These are phyloP conservation scores for Panonychus citri DNA, from an alignment of 1,140 invertebrate species.

Conservation along the genomic window DNA sequence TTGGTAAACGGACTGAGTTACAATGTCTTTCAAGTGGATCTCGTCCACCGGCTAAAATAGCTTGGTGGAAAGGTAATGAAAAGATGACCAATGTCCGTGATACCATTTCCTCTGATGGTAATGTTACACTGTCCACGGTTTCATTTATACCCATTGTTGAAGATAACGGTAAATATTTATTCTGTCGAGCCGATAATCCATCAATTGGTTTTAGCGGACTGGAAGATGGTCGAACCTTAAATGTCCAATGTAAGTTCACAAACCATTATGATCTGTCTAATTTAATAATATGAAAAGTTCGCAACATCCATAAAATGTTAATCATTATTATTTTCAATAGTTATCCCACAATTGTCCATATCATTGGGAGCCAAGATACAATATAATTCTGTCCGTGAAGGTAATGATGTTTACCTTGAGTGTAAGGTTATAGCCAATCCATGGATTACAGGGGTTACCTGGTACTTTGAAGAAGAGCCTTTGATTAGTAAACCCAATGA, in stretches of 20 bases:
- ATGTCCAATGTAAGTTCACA: slow-evolving; percentile 15
- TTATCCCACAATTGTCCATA: slow-evolving; percentile 13
- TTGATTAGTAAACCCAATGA: slow-evolving; percentile 27
- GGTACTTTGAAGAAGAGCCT: slow-evolving; percentile 12
- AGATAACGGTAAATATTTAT: slow-evolving; percentile 55
- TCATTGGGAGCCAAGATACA: slow-evolving; percentile 29
- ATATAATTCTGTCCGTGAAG: slow-evolving; percentile 46
- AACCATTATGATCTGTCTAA: too few relatives aligned
- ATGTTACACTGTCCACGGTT: slow-evolving; percentile 13
- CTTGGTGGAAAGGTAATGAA: slow-evolving; percentile 16
- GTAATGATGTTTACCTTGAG: slow-evolving; percentile 69
- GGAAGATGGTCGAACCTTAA: slow-evolving; percentile 11
- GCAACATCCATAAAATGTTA: slow-evolving; percentile 11
- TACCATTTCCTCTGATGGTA: slow-evolving; percentile 12
- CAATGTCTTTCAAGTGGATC: slow-evolving; percentile 15
- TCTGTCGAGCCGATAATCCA: slow-evolving; percentile 58
- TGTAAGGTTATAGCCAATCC: slow-evolving; percentile 29
- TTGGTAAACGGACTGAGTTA: slow-evolving; percentile 15
- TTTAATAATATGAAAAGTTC: too few relatives aligned
- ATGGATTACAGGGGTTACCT: slow-evolving; percentile 13
- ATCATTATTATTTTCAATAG: slow-evolving; percentile 13
- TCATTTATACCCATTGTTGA: slow-evolving; percentile 36
- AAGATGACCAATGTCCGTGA: slow-evolving; percentile 3
- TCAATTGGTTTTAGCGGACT: slow-evolving; percentile 19
- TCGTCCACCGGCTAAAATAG: slow-evolving; percentile 16